A percentile compares a stretch with the other conserved stretches of the same genome.
phyloP scores from a whole-genome alignment of 2,797 vertebrate genomes.

The Hydrocynus forskahlii region DNA sequence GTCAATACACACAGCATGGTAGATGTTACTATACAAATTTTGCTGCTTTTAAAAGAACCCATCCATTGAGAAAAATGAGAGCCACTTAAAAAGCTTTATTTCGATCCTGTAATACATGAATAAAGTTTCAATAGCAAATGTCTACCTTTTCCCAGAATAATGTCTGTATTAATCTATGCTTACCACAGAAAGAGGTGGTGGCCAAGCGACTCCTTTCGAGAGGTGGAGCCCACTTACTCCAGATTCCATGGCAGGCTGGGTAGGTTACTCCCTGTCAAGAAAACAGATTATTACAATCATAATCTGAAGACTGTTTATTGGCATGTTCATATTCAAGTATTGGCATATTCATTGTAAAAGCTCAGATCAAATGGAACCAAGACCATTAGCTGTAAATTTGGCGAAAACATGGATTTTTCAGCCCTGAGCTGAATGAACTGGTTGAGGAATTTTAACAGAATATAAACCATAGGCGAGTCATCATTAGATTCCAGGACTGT shows the following conservation, averaged over 20 bases:
- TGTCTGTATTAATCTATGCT: conserved; percentile 10
- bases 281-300: conserved; percentile 26
- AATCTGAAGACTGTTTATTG: neutral
- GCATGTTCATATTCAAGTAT: too few relatives aligned
- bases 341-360: too few relatives aligned
- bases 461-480: neutral
- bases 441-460: neutral
- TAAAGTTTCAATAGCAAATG: neutral
- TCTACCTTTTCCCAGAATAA: neutral
- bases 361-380: neutral
- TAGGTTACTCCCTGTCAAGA: conserved; percentile 91
- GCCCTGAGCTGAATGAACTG: neutral
- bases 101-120: too few relatives aligned
- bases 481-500: too few relatives aligned
- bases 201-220: conserved; percentile 94
- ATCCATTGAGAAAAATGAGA: too few relatives aligned
- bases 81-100: too few relatives aligned
- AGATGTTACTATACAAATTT: too few relatives aligned
- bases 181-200: conserved; percentile 97
- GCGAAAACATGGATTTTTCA: neutral
- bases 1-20: too few relatives aligned
- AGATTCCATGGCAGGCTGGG: conserved; percentile 96
- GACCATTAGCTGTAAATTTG: neutral
- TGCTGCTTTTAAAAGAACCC: too few relatives aligned
- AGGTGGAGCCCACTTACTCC: conserved; percentile 98